phyloP scores from a whole-genome alignment of 2,113 vertebrate species.

The Chionomys nivalis region DNA sequence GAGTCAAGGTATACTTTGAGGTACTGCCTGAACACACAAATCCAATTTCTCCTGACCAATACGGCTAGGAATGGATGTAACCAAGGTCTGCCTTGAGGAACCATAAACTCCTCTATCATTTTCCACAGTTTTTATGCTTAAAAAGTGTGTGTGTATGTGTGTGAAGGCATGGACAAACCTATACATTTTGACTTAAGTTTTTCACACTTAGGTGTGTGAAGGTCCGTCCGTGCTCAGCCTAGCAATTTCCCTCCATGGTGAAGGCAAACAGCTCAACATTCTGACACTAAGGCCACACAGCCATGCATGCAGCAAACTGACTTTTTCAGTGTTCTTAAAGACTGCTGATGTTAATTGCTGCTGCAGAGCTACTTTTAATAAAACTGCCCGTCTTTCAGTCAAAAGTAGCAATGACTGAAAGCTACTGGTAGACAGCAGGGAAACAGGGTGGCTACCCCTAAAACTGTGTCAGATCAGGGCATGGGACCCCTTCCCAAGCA shows the following conservation, averaged over 20 bases:
- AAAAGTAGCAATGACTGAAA: conserved; percentile 7
- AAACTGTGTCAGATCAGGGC: neutral
- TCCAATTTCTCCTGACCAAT: neutral
- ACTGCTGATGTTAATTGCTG: neutral
- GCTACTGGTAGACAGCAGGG: neutral
- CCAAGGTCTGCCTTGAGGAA: neutral
- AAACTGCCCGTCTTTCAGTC: neutral
- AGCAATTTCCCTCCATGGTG: neutral
- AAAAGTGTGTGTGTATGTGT: neutral
- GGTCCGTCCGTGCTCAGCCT: neutral
- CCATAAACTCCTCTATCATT: neutral
- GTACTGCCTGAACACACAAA: neutral
- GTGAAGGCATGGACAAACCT: neutral
- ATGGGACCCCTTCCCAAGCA: neutral
- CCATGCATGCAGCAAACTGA: neutral
- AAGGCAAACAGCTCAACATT: neutral
- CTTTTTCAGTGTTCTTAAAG: neutral
- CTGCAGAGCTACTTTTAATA: neutral
- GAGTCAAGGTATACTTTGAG: neutral
- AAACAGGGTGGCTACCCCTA: neutral
- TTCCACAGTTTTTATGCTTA: neutral
- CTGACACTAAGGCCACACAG: neutral
- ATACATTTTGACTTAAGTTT: neutral
- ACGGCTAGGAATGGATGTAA: neutral
- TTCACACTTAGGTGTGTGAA: neutral